Conservation (phyloP, 2,888 invertebrate species). For the Pristionchus mayeri region DNA sequence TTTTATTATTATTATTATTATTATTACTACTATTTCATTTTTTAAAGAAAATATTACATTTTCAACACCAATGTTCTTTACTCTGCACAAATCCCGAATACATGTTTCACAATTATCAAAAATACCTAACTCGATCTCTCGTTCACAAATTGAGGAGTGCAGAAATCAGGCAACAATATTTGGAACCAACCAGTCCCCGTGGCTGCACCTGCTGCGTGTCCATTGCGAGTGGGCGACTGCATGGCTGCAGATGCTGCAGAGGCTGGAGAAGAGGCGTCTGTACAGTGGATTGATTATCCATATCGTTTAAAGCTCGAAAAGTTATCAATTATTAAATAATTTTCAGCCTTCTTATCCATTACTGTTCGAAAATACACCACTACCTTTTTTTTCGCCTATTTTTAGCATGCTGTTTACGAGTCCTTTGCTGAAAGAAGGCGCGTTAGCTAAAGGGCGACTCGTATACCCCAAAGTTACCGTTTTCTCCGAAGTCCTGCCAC, state of each 20-base stretch:
- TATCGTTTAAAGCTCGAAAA: background rate
- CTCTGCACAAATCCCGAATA: background rate
- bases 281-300: background rate
- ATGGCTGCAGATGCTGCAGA: background rate
- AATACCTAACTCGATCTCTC: background rate
- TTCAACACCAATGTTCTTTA: background rate
- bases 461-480: conserved; percentile 63
- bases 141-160: no score
- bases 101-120: background rate
- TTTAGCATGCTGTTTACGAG: conserved; percentile 55
- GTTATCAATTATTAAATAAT: background rate
- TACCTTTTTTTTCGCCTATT: background rate
- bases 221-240: conserved; percentile 21
- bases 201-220: background rate
- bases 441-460: conserved; percentile 58
- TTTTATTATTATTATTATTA: background rate
- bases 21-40: background rate
- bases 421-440: conserved; percentile 58
- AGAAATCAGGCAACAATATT: no score
- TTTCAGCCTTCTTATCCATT: background rate
- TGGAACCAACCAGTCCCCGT: background rate
- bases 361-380: background rate
- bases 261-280: conserved; percentile 10
- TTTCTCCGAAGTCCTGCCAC: conserved; percentile 69
- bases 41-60: background rate